Conservation (phyloP, 23 tunicate species). For the Trididemnum nubilum region DNA sequence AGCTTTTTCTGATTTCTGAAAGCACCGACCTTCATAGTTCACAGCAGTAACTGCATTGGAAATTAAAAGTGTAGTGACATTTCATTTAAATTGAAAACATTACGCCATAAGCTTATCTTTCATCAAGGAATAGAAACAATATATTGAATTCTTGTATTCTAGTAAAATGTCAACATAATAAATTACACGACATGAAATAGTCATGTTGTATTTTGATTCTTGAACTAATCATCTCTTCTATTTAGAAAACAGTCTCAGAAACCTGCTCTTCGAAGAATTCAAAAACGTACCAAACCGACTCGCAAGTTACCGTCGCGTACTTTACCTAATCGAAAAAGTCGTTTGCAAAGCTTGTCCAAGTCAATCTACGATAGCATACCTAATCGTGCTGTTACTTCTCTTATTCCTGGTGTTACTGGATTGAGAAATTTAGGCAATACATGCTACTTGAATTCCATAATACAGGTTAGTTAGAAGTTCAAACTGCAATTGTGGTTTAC, state of each 20-base stretch:
- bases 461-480: slow-evolving; percentile 57
- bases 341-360: slow-evolving; percentile 44
- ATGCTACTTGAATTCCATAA: slow-evolving; percentile 90
- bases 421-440: slow-evolving; percentile 95
- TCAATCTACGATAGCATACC: slow-evolving; percentile 84
- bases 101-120: too few relatives aligned
- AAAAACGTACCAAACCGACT: slow-evolving; percentile 21
- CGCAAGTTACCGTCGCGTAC: slow-evolving; percentile 18
- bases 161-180: too few relatives aligned
- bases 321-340: slow-evolving; percentile 20
- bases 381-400: slow-evolving; percentile 79
- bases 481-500: not conserved
- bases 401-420: slow-evolving; percentile 95
- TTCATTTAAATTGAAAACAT: too few relatives aligned
- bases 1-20: too few relatives aligned
- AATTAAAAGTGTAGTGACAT: too few relatives aligned
- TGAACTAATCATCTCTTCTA: not conserved
- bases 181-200: too few relatives aligned
- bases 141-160: too few relatives aligned
- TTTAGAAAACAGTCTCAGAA: slow-evolving; percentile 5
- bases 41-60: too few relatives aligned
- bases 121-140: too few relatives aligned
- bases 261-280: not conserved
- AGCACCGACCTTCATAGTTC: too few relatives aligned
- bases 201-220: too few relatives aligned